Evolutionary conservation across 2,888 invertebrate species (phyloP), one percentile per base, ranked within the genome.

Genomic region (Melanchra persicariae): DNA sequence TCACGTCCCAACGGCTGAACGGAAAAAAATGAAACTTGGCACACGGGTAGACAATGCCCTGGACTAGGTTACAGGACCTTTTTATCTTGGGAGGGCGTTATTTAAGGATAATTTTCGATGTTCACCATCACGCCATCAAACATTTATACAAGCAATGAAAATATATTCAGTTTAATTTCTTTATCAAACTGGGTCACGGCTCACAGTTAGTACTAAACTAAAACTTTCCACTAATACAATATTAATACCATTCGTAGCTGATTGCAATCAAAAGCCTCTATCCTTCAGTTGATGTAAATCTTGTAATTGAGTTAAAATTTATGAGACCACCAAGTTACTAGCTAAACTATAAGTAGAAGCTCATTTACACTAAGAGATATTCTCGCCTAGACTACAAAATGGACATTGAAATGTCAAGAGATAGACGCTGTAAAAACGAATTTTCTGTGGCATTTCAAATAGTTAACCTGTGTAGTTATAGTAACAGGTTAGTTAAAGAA

Each of bases 231-330:
- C 12, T 47, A 71, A 26, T 58, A 49, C 19, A 63, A 58, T 73
- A 75, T 62, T 37, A 63, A 64, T 47, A 64, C 17, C 9, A 72
- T 60, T 61, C 49, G 22, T 34, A 57, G 22, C 17, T 81, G 70
- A 77, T 77, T 77, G 77, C 63, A 60, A 76, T 61, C 59, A 63
- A 54, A 15, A 68, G 26, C 51, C 30, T 5, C 59, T 47, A 57
- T 60, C 59, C 57, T 47, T 60, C 68, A 55, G 61, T 70, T 62
- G 26, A 15, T 62, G 47, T 58, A 40, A 60, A 74, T 79, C 49
- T 58, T 57, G 61, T 77, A 75, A 84, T 82, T 82, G 59, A 68
- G 68, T 85, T 65, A 58, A 73, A 67, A 82, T 82, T 85, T 82
- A 85, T 60, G 70, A 66, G 64, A 55, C 78, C 75, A 58, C 77